Base-by-base conservation (phyloP, 2,888 invertebrate genomes). In the Mythimna impura region DNA sequence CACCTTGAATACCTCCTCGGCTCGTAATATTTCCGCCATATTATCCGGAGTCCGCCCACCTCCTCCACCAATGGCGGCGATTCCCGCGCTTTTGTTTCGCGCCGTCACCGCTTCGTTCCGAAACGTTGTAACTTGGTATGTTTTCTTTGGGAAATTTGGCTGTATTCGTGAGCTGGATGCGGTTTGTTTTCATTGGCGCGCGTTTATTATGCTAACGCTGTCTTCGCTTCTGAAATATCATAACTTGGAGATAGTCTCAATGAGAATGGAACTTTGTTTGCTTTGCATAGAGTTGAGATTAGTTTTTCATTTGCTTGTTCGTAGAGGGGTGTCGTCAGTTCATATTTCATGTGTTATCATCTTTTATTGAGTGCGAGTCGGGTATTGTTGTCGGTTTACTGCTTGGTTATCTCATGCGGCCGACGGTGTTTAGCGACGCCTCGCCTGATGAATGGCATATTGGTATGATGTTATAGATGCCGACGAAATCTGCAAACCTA, bases 261-360 rank as follows among this genome's bases (percentile, higher is more conserved):
- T 50, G 52, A 34, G 85, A 87, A 87, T 81, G 81, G 40, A 60
- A 58, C 87, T 83, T 84, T 93, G 89, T 79, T 20, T 0, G 17
- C 3, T 50, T 10, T 1, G 0, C 0, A 3, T 52, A 92, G 76
- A 81, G 89, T 87, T 60, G 69, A 86, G 22, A 83, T 84, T 90
- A 4, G 60, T 20, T 82, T 84, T 72, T 69, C 43, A 43, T 65
- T 79, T 81, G 87, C 64, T 84, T 60, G 79, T 74, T 82, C 72
- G 87, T 84, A 86, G 92, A 93, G 93, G 94, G 94, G 94, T 94
- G 91, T 93, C 91, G 90, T 89, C 92, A 94, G 95, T 96, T 95
- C 96, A 96, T 96, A 96, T 95, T 96, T 96, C 95, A 96, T 94
- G 87, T 94, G 96, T 95, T 96, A 96, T 96, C 96, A 96, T 96